Base-by-base conservation (phyloP, 2,888 invertebrate species). In the Branchellion lobata region DNA sequence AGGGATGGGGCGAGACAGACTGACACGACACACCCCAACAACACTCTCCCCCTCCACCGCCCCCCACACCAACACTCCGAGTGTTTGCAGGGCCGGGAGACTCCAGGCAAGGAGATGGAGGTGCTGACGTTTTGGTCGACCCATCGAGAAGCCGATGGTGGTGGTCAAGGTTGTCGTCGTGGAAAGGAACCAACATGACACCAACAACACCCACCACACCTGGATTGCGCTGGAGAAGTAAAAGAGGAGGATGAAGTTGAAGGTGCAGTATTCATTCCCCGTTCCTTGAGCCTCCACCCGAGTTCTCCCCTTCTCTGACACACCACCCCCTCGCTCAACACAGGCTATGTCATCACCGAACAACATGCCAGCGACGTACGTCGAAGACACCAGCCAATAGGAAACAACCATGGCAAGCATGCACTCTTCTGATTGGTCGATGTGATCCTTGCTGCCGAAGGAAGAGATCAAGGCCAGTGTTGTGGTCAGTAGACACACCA, bases 61-160 rank as follows among this genome's bases (percentile, higher is more conserved):
- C 84, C 95, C 94, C 92, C 95, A 92, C 3, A 96, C 96, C 83
- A 96, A 90, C 85, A 96, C 94, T 80, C 94, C 94, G 87, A 97
- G 96, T 76, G 96, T 96, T 88, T 96, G 94, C 80, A 96, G 91
- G 80, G 96, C 96, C 75, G 97, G 96, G 75, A 96, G 93, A 79
- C 95, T 95, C 97, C 97, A 97, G n/a, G 96, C 96, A 80, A 94
- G 94, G 84, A 96, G 90, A 90, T 97, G 97, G 88, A 97, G 97
- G 88, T 96, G 95, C 88, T 96, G 95, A 18, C 96, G 95, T 89
- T 96, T 95, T n/a, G n/a, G n/a, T n/a, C n/a, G n/a, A n/a, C n/a
- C n/a, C n/a, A n/a, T n/a, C n/a, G n/a, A n/a, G n/a, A n/a, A n/a
- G n/a, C n/a, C n/a, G 78, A 95, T 94, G 89, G 96, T 96, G 86